A percentile compares a stretch with the other conserved stretches of the same genome.
These are phyloP conservation scores for Furnarius figulus DNA, from an alignment of 2,113 vertebrate genomes.

Conservation along the genomic window DNA sequence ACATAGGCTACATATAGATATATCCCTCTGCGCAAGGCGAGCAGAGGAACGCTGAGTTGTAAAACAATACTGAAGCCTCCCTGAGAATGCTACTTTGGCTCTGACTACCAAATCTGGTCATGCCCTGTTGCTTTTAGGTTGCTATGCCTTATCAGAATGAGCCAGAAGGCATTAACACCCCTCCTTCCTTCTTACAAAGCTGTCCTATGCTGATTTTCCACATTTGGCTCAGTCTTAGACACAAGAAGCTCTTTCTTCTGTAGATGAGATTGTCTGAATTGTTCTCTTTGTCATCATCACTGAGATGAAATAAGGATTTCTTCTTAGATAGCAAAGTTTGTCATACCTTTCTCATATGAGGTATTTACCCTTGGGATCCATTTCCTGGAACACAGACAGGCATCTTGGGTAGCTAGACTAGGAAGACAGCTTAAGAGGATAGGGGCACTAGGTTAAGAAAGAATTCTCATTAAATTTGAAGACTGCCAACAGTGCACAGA, in stretches of 20 bases:
- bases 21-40: background rate
- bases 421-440: background rate
- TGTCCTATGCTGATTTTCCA: accelerated
- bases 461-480: background rate
- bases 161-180: background rate
- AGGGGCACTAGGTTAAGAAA: background rate
- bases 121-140: background rate
- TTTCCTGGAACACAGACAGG: background rate
- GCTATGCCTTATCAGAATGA: background rate
- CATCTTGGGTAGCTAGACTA: background rate
- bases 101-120: background rate
- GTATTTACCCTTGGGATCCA: background rate
- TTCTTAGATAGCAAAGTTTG: background rate
- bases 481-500: background rate
- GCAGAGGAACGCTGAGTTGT: background rate
- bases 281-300: background rate
- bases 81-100: background rate
- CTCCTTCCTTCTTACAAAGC: background rate
- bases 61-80: background rate
- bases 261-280: background rate
- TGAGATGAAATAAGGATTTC: background rate
- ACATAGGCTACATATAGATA: background rate
- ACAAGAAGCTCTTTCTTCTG: background rate
- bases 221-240: background rate
- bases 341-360: background rate